Evolutionary conservation across 1,140 invertebrate genomes (phyloP), one percentile per base, ranked within the genome.

Genomic region (Cheumatopsyche charites): DNA sequence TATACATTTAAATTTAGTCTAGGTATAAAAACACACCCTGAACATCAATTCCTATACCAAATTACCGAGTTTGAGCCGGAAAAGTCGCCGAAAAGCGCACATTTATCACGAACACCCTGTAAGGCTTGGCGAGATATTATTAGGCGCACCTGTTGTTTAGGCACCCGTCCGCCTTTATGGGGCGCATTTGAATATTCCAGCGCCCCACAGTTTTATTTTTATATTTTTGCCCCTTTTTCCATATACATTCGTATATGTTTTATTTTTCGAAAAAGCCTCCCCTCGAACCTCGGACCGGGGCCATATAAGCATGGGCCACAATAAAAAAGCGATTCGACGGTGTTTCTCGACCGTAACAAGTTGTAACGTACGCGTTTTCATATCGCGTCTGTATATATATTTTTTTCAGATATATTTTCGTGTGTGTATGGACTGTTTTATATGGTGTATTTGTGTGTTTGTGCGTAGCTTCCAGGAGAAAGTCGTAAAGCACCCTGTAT

Each of bases 301-400:
- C 4, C 7, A 29, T 4, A 7, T 5, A 45, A 9, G 66, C 2
- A 5, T 15, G 7, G 49, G 66, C 11, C 23, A 65, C 62, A 76
- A 73, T 76, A 76, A 76, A 76, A 76, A 76, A 68, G 75, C 65
- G 75, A 73, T 76, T 73, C 72, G 58, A 76, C 73, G 71, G 67
- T 72, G 72, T 67, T 73, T 62, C 47, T 47, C 58, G 42, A 62
- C 75, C 75, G 70, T 76, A 76, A 76, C 75, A 76, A 73, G 67
- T 66, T 67, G 67, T 72, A 73, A 73, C 74, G 66, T 65, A 75
- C 69, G 66, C 71, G 49, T 47, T 36, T 36, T 15, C 52, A 23
- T 41, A 49, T 26, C 36, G 49, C 70, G 7, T 63, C 29, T 15
- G 29, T 36, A n/a, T n/a, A n/a, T n/a, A n/a, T n/a, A n/a, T n/a